A percentile compares a stretch with the other conserved stretches of the same genome.
phyloP scores from a whole-genome alignment of 1,140 invertebrate genomes.

The Meloidogyne floridensis region DNA sequence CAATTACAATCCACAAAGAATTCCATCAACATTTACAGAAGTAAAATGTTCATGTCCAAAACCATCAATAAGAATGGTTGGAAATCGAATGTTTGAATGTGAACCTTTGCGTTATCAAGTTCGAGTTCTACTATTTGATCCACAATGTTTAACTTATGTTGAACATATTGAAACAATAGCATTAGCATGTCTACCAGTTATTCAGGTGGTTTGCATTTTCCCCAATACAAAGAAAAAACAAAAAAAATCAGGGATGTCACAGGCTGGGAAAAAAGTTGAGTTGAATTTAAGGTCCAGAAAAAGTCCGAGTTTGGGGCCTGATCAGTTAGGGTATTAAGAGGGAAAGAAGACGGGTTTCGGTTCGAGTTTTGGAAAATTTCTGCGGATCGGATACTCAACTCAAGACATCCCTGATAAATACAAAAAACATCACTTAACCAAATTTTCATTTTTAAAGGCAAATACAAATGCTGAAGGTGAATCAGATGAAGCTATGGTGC shows the following conservation, averaged over 20 bases:
- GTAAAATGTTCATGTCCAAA: constrained; percentile 65
- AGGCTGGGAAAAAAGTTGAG: too few species aligned
- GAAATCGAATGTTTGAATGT: constrained; percentile 64
- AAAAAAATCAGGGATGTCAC: too few species aligned
- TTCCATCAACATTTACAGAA: constrained; percentile 64
- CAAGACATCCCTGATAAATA: too few species aligned
- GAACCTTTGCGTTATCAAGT: constrained; percentile 64
- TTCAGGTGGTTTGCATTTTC: constrained; percentile 57
- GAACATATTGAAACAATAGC: constrained; percentile 63
- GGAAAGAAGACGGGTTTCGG: too few species aligned
- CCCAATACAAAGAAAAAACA: neutral
- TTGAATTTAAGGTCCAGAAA: too few species aligned
- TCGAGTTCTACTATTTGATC: constrained; percentile 63
- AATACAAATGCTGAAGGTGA: constrained; percentile 62
- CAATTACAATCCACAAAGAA: constrained; percentile 47
- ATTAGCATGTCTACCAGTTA: constrained; percentile 60
- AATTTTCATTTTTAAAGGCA: constrained; percentile 54
- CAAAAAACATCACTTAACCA: constrained; percentile 14
- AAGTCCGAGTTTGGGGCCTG: too few species aligned
- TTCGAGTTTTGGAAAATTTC: too few species aligned
- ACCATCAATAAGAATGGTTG: constrained; percentile 59
- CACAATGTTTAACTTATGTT: constrained; percentile 56
- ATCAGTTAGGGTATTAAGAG: too few species aligned
- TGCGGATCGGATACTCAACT: too few species aligned
- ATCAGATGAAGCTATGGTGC: constrained; percentile 56